Conservation (phyloP, 2,888 invertebrate genomes). For the Acanthosepion pharaonis region DNA sequence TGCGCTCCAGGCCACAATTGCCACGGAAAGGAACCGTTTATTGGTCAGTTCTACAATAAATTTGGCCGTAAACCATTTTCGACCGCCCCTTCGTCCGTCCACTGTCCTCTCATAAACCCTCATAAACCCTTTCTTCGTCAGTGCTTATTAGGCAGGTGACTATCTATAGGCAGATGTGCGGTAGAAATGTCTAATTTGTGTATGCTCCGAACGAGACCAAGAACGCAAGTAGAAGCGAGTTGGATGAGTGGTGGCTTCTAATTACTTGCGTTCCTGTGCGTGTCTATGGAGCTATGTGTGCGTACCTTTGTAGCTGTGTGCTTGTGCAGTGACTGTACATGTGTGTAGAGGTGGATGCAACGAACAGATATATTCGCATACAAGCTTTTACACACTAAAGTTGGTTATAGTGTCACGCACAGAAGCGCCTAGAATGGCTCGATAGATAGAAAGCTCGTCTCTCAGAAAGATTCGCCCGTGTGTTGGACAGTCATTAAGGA, state of each 20-base stretch:
- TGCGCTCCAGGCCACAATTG: not conserved
- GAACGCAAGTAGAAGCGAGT: too few relatives aligned
- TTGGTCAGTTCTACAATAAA: not conserved
- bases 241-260: not conserved
- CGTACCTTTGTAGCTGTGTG: not conserved
- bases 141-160: not conserved
- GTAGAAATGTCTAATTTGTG: not conserved
- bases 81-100: not conserved
- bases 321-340: not conserved
- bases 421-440: too few relatives aligned
- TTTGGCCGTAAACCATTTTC: slow-evolving; percentile 8
- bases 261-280: not conserved
- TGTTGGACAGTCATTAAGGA: too few relatives aligned
- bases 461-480: too few relatives aligned
- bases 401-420: too few relatives aligned
- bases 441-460: too few relatives aligned
- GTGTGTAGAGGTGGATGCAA: not conserved
- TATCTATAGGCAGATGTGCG: not conserved
- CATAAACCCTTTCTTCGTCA: not conserved
- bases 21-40: not conserved
- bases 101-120: not conserved
- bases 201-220: not conserved
- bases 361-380: too few relatives aligned
- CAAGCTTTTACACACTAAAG: too few relatives aligned
- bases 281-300: not conserved